A percentile compares a stretch with the other conserved stretches of the same genome.
These are phyloP conservation scores for Agrochola litura DNA, from an alignment of 2,888 invertebrate species.

Conservation along the genomic window DNA sequence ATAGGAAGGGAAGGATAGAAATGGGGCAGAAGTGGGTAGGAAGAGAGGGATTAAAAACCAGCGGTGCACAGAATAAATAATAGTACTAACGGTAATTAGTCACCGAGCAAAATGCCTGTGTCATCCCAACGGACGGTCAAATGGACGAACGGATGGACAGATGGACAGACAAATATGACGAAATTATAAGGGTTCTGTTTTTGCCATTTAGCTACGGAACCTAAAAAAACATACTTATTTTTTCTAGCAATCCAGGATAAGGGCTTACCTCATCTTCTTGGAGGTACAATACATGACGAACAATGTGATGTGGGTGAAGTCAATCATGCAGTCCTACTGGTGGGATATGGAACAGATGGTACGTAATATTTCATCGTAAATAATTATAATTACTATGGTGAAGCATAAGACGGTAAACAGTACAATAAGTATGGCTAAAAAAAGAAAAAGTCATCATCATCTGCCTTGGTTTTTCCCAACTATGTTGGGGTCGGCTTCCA, in stretches of 20 bases:
- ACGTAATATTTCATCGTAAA: not conserved
- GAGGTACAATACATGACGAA: conserved; percentile 12
- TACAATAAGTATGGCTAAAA: not conserved
- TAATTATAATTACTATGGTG: not conserved
- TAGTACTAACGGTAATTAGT: too few relatives aligned
- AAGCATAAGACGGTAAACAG: not conserved
- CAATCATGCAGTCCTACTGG: conserved; percentile 67
- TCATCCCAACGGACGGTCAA: too few relatives aligned
- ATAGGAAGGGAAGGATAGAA: too few relatives aligned
- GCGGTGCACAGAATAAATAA: too few relatives aligned
- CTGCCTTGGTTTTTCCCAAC: too few relatives aligned
- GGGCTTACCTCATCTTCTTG: too few relatives aligned
- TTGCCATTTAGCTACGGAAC: not conserved
- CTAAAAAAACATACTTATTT: not conserved
- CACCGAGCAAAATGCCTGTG: too few relatives aligned
- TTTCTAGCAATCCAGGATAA: not conserved
- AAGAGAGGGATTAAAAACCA: too few relatives aligned
- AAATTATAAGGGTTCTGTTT: not conserved
- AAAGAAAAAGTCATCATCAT: not conserved
- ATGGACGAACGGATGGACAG: too few relatives aligned
- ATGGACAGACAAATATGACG: too few relatives aligned
- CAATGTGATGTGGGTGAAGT: not conserved
- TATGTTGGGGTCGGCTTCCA: too few relatives aligned
- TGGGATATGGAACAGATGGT: conserved; percentile 68
- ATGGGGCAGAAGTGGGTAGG: too few relatives aligned